Evolutionary conservation across 2,113 vertebrate genomes (phyloP).

Genomic region (Corythaixoides concolor): DNA sequence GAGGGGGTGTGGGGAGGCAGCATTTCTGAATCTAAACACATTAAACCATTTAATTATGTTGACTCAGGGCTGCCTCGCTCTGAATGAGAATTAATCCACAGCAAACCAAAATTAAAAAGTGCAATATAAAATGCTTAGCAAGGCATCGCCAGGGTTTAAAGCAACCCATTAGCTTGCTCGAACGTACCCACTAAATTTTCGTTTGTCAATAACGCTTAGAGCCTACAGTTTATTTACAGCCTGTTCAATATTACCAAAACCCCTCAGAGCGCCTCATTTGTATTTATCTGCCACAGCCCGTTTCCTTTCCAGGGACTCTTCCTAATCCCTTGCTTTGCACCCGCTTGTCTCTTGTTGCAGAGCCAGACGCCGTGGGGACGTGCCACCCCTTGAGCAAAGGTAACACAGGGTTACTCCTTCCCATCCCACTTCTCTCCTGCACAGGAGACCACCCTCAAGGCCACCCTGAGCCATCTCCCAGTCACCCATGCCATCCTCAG

Average conservation of each 20-base stretch:
- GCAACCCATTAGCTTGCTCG: constrained; percentile 70
- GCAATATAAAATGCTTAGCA: constrained; percentile 50
- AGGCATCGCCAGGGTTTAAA: constrained; percentile 57
- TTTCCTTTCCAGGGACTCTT: constrained; percentile 12
- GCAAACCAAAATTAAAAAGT: constrained; percentile 56
- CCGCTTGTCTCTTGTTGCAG: not conserved
- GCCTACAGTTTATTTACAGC: constrained; percentile 65
- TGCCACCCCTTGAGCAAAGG: not conserved
- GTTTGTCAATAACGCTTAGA: constrained; percentile 71
- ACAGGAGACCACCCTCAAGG: not conserved
- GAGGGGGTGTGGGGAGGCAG: not conserved
- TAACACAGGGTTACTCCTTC: not conserved
- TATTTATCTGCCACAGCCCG: constrained; percentile 25
- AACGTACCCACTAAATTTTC: constrained; percentile 57
- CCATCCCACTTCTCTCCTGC: not conserved
- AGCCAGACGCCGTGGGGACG: not conserved
- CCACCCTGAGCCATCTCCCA: not conserved
- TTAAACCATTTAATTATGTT: constrained; percentile 64
- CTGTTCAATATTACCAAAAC: constrained; percentile 47
- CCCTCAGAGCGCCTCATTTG: not conserved
- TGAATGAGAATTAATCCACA: constrained; percentile 66
- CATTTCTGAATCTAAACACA: constrained; percentile 59
- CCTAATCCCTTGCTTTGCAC: not conserved
- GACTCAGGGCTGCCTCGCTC: constrained; percentile 60
- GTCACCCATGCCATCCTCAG: accelerated